Conservation (phyloP, 2,113 vertebrate species). For the Colossoma macropomum region DNA sequence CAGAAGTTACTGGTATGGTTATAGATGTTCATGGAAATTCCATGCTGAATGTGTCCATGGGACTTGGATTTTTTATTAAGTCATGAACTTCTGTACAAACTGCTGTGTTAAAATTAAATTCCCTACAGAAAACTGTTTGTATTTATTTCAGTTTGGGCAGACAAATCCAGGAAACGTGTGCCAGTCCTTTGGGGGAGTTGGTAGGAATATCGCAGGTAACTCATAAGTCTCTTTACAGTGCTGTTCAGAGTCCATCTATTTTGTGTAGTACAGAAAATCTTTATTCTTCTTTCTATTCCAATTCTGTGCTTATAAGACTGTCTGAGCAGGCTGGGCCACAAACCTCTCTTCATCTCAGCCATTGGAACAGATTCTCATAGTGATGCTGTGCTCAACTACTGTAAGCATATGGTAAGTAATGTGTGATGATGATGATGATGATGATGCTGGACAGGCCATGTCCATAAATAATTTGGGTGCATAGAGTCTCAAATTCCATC, state of each 20-base stretch:
- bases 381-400: slow-evolving; percentile 79
- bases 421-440: background rate
- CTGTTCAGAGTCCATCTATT: background rate
- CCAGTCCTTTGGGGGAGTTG: slow-evolving; percentile 87
- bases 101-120: background rate
- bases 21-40: background rate
- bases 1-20: slow-evolving; percentile 77
- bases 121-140: background rate
- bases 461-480: background rate
- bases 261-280: too few species aligned
- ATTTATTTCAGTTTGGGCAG: slow-evolving; percentile 80
- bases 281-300: slow-evolving; percentile 2
- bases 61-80: too few species aligned
- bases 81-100: background rate
- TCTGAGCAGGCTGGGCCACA: slow-evolving; percentile 82
- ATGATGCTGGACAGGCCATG: too few species aligned
- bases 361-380: slow-evolving; percentile 83
- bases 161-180: slow-evolving; percentile 85
- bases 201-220: slow-evolving; percentile 88
- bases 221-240: background rate
- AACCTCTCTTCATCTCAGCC: slow-evolving; percentile 84
- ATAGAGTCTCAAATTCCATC: too few species aligned
- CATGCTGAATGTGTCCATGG: background rate
- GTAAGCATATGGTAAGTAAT: slow-evolving; percentile 85
- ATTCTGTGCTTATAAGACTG: slow-evolving; percentile 75